Conservation (phyloP, 2,888 invertebrate genomes). For the Macropis europaea region DNA sequence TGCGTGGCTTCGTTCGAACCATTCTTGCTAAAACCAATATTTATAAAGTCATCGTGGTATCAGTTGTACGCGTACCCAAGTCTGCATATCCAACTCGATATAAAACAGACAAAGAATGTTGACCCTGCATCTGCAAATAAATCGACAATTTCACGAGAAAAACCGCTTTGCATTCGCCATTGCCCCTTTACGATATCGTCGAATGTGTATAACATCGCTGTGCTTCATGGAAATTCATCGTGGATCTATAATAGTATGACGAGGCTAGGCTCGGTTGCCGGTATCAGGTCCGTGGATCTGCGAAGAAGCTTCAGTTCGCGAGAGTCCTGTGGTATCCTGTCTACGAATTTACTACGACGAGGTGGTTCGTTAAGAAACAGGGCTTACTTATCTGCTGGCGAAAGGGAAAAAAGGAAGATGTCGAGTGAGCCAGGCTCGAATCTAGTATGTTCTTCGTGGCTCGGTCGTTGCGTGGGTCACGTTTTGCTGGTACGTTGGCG, state of each 20-base stretch:
- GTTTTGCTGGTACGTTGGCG: slow-evolving; percentile 51
- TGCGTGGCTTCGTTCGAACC: too few relatives aligned
- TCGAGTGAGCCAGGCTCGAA: background rate
- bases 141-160: background rate
- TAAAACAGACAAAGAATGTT: too few relatives aligned
- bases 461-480: slow-evolving; percentile 54
- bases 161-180: too few relatives aligned
- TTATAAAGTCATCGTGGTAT: too few relatives aligned
- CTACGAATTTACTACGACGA: slow-evolving; percentile 10
- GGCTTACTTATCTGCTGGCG: background rate
- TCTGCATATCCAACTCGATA: too few relatives aligned
- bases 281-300: background rate
- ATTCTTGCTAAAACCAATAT: too few relatives aligned
- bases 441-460: slow-evolving; percentile 20
- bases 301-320: background rate
- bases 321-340: background rate
- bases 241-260: too few relatives aligned
- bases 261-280: too few relatives aligned
- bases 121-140: too few relatives aligned
- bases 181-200: background rate
- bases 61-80: too few relatives aligned
- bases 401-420: background rate
- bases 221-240: background rate
- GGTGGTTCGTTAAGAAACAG: slow-evolving; percentile 29
- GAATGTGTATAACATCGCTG: background rate